Evolutionary conservation across 2,113 vertebrate species (phyloP).

Genomic region (Ciconia stormi): DNA sequence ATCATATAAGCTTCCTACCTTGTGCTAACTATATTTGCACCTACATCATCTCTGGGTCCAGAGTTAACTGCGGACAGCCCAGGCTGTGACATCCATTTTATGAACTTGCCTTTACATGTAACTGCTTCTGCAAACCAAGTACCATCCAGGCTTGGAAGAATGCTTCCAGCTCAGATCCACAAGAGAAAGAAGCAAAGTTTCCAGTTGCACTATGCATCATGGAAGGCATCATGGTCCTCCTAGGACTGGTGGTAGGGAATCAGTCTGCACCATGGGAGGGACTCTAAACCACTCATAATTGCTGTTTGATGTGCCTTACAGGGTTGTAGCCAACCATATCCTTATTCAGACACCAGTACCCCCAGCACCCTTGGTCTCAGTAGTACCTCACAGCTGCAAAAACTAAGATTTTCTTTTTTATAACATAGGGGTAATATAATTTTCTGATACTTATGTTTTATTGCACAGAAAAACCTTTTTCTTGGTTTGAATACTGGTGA

Average conservation of each 20-base stretch:
- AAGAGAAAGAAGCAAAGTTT: neutral
- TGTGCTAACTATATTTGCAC: neutral
- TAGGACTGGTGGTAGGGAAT: neutral
- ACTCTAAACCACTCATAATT: neutral
- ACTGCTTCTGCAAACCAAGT: neutral
- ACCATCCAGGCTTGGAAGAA: neutral
- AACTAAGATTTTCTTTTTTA: neutral
- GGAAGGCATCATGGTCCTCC: neutral
- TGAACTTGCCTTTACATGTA: rapidly evolving
- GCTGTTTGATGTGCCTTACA: neutral
- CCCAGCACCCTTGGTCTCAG: neutral
- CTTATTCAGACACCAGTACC: neutral
- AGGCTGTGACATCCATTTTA: neutral
- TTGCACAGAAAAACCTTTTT: neutral
- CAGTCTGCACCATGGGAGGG: neutral
- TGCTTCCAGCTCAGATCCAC: neutral
- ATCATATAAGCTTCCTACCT: neutral
- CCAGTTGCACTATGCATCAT: neutral
- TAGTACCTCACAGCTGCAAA: neutral
- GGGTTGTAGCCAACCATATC: neutral
- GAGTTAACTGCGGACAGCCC: neutral
- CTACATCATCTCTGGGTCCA: neutral
- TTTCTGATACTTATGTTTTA: neutral
- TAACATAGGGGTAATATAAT: neutral
- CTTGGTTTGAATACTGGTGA: neutral